These are phyloP conservation scores for Varanus salvator DNA, from an alignment of 2,113 vertebrate genomes.

Conservation along the genomic window DNA sequence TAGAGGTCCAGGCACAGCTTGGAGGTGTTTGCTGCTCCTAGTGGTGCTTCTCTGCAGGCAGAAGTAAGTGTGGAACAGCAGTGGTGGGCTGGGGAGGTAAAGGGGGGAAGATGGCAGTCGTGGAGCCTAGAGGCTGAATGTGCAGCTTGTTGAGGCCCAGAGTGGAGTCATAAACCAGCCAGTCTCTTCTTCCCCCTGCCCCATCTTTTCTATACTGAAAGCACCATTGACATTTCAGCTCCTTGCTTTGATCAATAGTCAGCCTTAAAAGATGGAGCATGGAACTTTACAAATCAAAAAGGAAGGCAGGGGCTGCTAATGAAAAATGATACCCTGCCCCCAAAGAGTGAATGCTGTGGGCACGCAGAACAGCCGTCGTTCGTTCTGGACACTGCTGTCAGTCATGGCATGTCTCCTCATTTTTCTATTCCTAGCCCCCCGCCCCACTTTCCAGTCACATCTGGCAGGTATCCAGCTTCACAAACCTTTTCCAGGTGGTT, in stretches of 20 bases:
- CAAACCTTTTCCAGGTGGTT: not conserved
- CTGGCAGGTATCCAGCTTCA: constrained; percentile 61
- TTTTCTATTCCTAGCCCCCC: constrained; percentile 41
- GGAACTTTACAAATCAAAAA: constrained; percentile 26
- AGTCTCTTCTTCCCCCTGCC: not conserved
- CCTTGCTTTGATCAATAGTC: not conserved
- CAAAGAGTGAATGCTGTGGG: constrained; percentile 16
- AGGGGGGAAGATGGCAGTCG: not conserved
- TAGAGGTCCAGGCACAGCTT: too few relatives aligned
- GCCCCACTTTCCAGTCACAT: constrained; percentile 64
- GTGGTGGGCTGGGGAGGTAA: not conserved
- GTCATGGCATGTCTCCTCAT: constrained; percentile 61
- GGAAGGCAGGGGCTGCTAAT: constrained; percentile 40
- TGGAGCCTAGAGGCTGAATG: not conserved
- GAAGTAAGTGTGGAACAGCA: too few relatives aligned
- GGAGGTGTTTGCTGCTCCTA: not conserved
- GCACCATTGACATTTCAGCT: constrained; percentile 19
- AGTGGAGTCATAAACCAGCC: not conserved
- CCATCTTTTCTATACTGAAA: not conserved
- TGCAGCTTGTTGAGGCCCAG: not conserved
- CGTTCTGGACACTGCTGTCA: constrained; percentile 58
- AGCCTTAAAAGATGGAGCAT: not conserved
- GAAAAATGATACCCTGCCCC: constrained; percentile 42
- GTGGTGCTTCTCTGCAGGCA: too few relatives aligned
- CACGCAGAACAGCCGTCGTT: constrained; percentile 32